Base-by-base conservation (phyloP, 2,797 vertebrate genomes). In the Enteromius trimaculatus region DNA sequence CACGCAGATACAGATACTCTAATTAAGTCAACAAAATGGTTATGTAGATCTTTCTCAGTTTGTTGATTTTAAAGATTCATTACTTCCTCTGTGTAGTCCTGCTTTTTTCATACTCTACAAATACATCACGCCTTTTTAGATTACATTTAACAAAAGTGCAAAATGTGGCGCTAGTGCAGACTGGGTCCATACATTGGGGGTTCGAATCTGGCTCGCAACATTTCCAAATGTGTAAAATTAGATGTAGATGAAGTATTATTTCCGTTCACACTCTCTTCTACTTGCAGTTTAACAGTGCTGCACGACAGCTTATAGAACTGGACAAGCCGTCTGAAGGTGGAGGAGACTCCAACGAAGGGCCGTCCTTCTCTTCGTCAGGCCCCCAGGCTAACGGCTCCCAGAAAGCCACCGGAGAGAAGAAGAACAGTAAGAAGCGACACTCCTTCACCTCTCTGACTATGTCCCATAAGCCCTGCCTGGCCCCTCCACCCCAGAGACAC, bases 371-470 rank as follows among this genome's bases (percentile, higher is more conserved):
- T 9, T 85, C 85, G 29, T 95, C 94, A 0, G 93, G 93, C 85
- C 91, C 93, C 87, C 97, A 96, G 88, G 95, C 92, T 93, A 96
- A 94, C 65, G 93, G 95, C 64, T 92, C 93, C 87, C 96, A 96
- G 88, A 98, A 96, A 90, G 92, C 95, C 84, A 89, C 91, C 0
- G 97, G 97, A 65, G 95, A 96, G 81, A 99, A 99, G 95, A 99
- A 99, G 95, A 99, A 99, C 95, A 98, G 96, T 93, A 98, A 97
- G 95, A 99, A 99, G 91, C 95, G 98, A 3, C 98, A 99, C 93
- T 99, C 98, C 82, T 99, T 99, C 93, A 99, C 98, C 79, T 99
- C 98, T 49, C 96, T 99, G 87, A 99, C 96, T 81, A 99, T 97
- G 97, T 98, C 98, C 85, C 97, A 96, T 95, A 99, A 99, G 88